phyloP scores from a whole-genome alignment of 2,888 invertebrate genomes.

The Tolmerus cingulatus region DNA sequence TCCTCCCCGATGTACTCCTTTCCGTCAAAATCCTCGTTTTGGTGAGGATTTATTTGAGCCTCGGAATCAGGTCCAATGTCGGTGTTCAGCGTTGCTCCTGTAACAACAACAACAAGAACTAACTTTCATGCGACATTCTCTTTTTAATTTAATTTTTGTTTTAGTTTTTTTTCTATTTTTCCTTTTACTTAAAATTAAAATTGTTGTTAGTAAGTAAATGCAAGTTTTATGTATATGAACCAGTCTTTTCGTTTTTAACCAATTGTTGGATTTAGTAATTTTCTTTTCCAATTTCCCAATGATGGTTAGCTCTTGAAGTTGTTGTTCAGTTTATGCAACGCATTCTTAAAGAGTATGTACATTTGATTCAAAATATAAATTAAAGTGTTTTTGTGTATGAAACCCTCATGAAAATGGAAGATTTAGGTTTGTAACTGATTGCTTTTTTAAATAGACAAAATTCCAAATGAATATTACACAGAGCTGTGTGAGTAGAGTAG shows the following conservation, averaged over 20 bases:
- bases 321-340: slow-evolving; percentile 49
- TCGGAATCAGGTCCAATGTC: slow-evolving; percentile 70
- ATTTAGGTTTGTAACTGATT: background rate
- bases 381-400: background rate
- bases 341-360: background rate
- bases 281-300: background rate
- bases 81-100: slow-evolving; percentile 70
- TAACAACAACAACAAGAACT: slow-evolving; percentile 67
- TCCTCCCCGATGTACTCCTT: slow-evolving; percentile 60
- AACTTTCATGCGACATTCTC: slow-evolving; percentile 58
- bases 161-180: slow-evolving; percentile 14
- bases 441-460: background rate
- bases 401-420: background rate
- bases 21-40: slow-evolving; percentile 67
- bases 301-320: slow-evolving; percentile 57
- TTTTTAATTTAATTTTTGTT: background rate
- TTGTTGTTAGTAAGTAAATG: slow-evolving; percentile 26
- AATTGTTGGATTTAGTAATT: background rate
- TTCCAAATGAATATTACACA: background rate
- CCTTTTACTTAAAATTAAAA: slow-evolving; percentile 18
- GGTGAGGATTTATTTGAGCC: slow-evolving; percentile 71
- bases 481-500: background rate
- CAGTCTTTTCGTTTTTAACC: background rate
- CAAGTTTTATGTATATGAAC: background rate
- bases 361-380: background rate